Evolutionary conservation across 2,113 vertebrate species (phyloP), one percentile per base, ranked within the genome.

Genomic region (Hymenochirus boettgeri): DNA sequence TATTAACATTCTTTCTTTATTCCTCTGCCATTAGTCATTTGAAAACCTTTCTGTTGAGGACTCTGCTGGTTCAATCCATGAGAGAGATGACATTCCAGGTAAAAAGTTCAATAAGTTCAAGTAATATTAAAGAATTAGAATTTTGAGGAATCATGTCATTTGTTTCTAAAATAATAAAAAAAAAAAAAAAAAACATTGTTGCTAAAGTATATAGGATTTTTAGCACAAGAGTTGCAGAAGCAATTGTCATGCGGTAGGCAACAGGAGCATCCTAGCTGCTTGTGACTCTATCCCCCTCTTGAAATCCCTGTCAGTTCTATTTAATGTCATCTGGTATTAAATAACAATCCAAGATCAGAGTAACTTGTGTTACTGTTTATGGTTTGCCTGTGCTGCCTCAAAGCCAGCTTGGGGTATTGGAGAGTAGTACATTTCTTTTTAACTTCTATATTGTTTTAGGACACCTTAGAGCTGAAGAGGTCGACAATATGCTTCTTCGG

Each of bases 21-120:
- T 77, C 81, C 74, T 72, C 73, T 56, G 70, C 72, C 75, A 29
- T 71, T 79, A 99, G 96, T 95, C 93, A 59, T 94, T 89, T 79
- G 95, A 98, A 83, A 97, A 93, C 75, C 83, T 96, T 56, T 91
- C 90, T 26, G 75, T 92, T 87, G 95, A 96, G 86, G 95, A 96
- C 81, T 94, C 90, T 66, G 86, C 87, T 70, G 87, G 90, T 76
- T 92, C 89, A 63, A 72, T 90, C 74, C 87, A 82, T n/a, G 94
- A 96, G 83, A 93, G 84, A 79, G 92, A 96, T 91, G 93, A 93
- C 79, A 76, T 81, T 59, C 88, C 84, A 86, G 84, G 86, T 89
- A 76, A 67, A n/a, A 50, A n/a, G n/a, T n/a, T n/a, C n/a, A n/a
- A n/a, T n/a, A n/a, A n/a, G n/a, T n/a, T n/a, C n/a, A n/a, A n/a